phyloP scores from a whole-genome alignment of 2,113 vertebrate genomes.

The Oryzias woworae region DNA sequence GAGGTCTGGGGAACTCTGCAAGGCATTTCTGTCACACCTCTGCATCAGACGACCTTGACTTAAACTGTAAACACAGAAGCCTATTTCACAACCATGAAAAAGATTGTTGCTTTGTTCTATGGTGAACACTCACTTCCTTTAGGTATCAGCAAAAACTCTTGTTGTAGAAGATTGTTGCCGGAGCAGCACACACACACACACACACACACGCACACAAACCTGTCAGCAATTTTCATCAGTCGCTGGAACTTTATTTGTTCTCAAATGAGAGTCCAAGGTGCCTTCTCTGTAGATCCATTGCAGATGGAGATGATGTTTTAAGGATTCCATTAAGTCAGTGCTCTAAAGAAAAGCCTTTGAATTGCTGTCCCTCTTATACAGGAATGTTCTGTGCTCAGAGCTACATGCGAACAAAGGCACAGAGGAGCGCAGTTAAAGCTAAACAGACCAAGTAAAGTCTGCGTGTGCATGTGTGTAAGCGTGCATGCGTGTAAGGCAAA shows the following conservation, averaged over 20 bases:
- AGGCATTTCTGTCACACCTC: constrained; percentile 68
- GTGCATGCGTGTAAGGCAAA: constrained; percentile 14
- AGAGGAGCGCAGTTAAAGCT: constrained; percentile 44
- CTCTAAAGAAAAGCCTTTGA: constrained; percentile 39
- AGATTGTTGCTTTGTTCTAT: constrained; percentile 44
- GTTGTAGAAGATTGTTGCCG: constrained; percentile 9
- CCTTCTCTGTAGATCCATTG: constrained; percentile 41
- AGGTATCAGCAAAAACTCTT: constrained; percentile 7
- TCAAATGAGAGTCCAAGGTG: constrained; percentile 30
- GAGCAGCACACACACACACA: constrained; percentile 16
- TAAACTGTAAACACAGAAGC: constrained; percentile 52
- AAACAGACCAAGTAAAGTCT: constrained; percentile 32
- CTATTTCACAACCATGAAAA: constrained; percentile 46
- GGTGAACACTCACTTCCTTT: constrained; percentile 14
- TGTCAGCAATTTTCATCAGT: constrained; percentile 28
- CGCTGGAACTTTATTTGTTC: constrained; percentile 17
- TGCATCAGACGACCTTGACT: constrained; percentile 43
- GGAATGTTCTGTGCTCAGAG: constrained; percentile 53
- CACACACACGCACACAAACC: constrained; percentile 6
- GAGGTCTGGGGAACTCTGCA: constrained; percentile 52
- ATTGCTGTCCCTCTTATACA: constrained; percentile 53
- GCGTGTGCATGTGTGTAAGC: constrained; percentile 3
- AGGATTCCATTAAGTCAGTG: constrained; percentile 35
- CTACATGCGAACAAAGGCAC: constrained; percentile 46
- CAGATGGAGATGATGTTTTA: constrained; percentile 54